phyloP scores from a whole-genome alignment of 2,797 vertebrate genomes.

The Siniperca scherzeri region DNA sequence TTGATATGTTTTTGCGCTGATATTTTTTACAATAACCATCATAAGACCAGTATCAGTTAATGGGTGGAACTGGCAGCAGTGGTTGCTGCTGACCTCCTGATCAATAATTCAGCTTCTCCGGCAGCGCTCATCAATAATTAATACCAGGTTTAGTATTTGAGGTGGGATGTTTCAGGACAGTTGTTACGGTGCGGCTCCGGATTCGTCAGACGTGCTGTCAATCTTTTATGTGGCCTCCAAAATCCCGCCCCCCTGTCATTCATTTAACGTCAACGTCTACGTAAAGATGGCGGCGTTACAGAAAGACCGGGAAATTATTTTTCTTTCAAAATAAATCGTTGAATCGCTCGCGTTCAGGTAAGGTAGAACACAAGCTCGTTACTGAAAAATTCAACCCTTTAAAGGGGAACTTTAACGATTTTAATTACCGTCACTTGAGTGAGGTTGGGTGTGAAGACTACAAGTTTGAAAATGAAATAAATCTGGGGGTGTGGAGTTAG shows the following conservation, averaged over 20 bases:
- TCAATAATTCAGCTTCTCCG: slow-evolving; percentile 82
- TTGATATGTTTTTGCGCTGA: not conserved
- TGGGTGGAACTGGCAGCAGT: slow-evolving; percentile 51
- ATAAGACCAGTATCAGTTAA: slow-evolving; percentile 15
- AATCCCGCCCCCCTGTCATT: slow-evolving; percentile 71
- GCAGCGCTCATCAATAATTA: slow-evolving; percentile 79
- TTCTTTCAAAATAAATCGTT: slow-evolving; percentile 50
- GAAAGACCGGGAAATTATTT: not conserved
- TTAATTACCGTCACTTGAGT: not conserved
- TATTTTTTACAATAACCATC: slow-evolving; percentile 1
- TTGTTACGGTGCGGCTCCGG: not conserved
- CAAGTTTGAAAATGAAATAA: not conserved
- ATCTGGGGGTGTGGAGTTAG: not conserved
- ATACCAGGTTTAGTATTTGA: slow-evolving; percentile 69
- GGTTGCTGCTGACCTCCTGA: slow-evolving; percentile 70
- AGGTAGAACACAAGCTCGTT: no score
- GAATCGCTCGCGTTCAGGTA: rapidly evolving
- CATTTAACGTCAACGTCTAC: slow-evolving; percentile 49
- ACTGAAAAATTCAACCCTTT: no score
- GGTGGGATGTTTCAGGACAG: slow-evolving; percentile 55
- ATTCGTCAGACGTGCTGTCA: slow-evolving; percentile 62
- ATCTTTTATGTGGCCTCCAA: slow-evolving; percentile 1
- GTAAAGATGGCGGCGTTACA: slow-evolving; percentile 20
- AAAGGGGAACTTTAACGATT: no score
- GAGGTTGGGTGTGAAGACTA: not conserved